These are phyloP conservation scores for Nemotelus nigrinus DNA, from an alignment of 2,888 invertebrate species.

Conservation along the genomic window DNA sequence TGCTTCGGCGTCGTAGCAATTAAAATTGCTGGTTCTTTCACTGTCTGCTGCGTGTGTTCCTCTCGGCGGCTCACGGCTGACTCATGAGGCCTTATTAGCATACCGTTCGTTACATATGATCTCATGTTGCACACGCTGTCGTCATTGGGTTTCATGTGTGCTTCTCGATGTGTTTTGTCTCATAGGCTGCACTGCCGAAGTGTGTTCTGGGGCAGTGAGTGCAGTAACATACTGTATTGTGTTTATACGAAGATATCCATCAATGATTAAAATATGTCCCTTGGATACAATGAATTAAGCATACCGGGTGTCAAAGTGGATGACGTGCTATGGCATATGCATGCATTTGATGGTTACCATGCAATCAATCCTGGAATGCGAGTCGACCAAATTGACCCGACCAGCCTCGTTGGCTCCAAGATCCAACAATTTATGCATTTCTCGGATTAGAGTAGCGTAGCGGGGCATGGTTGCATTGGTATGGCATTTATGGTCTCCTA, in stretches of 20 bases:
- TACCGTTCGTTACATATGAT: not conserved
- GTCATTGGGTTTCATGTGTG: no score
- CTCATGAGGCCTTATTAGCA: not conserved
- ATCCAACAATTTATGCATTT: no score
- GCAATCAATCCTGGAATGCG: conserved; percentile 20
- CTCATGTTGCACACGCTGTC: not conserved
- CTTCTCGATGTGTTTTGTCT: no score
- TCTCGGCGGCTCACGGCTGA: no score
- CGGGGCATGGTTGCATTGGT: no score
- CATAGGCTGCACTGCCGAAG: no score
- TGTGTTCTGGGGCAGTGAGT: not conserved
- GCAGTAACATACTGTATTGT: not conserved
- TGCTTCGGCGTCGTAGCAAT: no score
- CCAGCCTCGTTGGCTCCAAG: no score
- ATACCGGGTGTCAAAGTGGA: conserved; percentile 33
- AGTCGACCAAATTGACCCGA: not conserved
- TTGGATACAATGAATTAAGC: conserved; percentile 35
- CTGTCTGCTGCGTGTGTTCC: no score
- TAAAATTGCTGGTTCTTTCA: no score
- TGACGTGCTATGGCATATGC: conserved; percentile 36
- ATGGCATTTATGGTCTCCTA: no score
- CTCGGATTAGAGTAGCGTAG: no score
- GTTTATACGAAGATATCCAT: conserved; percentile 32
- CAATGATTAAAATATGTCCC: conserved; percentile 38
- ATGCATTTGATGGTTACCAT: conserved; percentile 34